phyloP scores from a whole-genome alignment of 2,888 invertebrate species.

The Doris montereyensis region DNA sequence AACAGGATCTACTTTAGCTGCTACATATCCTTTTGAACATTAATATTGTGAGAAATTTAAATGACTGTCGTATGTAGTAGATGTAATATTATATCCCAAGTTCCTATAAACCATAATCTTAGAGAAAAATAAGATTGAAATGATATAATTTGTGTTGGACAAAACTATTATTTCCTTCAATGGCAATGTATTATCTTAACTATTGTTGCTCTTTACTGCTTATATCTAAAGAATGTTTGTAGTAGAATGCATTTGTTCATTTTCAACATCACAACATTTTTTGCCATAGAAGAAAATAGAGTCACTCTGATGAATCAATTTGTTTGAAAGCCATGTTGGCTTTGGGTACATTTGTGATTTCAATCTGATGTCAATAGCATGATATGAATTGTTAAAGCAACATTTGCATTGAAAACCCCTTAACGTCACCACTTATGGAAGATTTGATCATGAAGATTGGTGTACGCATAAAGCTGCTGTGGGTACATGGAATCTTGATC shows the following conservation, averaged over 20 bases:
- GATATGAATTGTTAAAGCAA: neutral
- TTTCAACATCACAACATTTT: no score
- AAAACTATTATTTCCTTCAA: no score
- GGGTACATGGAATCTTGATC: conserved; percentile 73
- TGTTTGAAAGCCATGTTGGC: neutral
- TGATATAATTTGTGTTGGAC: no score
- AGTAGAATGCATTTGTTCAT: no score
- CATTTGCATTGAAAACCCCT: conserved; percentile 27
- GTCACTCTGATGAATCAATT: neutral
- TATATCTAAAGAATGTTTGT: no score
- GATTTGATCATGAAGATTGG: conserved; percentile 73
- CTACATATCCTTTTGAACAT: conserved; percentile 64
- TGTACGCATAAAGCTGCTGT: conserved; percentile 72
- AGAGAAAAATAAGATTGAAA: no score
- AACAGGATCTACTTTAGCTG: conserved; percentile 72
- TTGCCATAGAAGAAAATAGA: neutral
- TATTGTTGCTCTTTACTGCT: no score
- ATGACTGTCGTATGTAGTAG: no score
- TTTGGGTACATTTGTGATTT: neutral
- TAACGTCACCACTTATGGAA: conserved; percentile 60
- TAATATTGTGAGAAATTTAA: no score
- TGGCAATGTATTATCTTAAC: no score
- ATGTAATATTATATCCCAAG: no score
- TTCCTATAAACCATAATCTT: no score
- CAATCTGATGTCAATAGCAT: neutral